phyloP scores from a whole-genome alignment of 92 coral and sea anemone genomes.

The Siderastrea radians region DNA sequence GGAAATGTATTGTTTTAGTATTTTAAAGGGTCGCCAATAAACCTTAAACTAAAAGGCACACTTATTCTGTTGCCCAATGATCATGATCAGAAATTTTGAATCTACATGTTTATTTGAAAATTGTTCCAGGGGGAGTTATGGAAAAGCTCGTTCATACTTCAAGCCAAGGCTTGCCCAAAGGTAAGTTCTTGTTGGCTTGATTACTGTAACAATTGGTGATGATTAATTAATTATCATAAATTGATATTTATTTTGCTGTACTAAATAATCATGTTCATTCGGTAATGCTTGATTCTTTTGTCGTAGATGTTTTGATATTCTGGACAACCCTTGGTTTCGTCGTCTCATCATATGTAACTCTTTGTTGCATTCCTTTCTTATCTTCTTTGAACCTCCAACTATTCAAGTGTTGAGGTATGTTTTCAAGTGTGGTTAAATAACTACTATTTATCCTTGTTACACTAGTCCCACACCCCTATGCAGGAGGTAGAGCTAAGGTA shows the following conservation, averaged over 20 bases:
- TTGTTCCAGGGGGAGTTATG: constrained; percentile 80
- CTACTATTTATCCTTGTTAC: too few relatives aligned
- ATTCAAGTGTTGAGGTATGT: constrained; percentile 70
- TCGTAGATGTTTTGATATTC: constrained; percentile 76
- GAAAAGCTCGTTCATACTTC: constrained; percentile 91
- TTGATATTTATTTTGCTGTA: background rate
- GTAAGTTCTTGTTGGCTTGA: constrained; percentile 30
- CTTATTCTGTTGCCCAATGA: too few relatives aligned
- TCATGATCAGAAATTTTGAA: too few relatives aligned
- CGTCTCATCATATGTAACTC: constrained; percentile 76
- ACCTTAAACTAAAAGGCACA: too few relatives aligned
- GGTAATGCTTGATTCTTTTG: background rate
- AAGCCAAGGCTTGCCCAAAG: constrained; percentile 82
- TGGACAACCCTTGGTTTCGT: constrained; percentile 85
- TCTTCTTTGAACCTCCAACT: constrained; percentile 89
- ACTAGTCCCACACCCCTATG: too few relatives aligned
- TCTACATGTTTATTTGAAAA: background rate
- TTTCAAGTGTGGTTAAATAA: background rate
- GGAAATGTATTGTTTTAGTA: too few relatives aligned
- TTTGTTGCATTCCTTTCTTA: constrained; percentile 78
- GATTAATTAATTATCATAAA: background rate
- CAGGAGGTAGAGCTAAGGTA: too few relatives aligned
- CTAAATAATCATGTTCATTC: background rate
- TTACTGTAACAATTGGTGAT: background rate
- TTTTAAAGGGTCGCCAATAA: too few relatives aligned